phyloP scores from a whole-genome alignment of 2,888 invertebrate species.

The Celastrina argiolus region DNA sequence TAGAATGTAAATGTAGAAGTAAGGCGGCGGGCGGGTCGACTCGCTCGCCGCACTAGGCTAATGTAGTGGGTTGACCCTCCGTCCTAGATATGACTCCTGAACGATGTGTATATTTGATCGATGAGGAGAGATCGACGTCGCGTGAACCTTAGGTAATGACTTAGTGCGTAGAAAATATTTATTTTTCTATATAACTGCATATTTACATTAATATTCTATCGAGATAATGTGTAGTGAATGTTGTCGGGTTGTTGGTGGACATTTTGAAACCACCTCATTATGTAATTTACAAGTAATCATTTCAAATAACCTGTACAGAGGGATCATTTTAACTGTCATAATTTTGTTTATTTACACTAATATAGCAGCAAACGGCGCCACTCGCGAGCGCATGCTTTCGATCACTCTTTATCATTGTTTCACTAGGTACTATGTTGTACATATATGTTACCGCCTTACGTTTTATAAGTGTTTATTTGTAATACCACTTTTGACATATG shows the following conservation, averaged over 20 bases:
- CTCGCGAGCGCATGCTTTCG: conserved; percentile 43
- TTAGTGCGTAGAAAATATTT: conserved; percentile 78
- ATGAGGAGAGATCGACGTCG: conserved; percentile 69
- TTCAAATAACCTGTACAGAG: conserved; percentile 54
- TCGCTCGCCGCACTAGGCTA: conserved; percentile 43
- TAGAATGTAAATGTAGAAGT: conserved; percentile 70
- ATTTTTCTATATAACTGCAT: conserved; percentile 70
- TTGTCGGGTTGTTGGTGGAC: conserved; percentile 70
- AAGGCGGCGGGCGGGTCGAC: conserved; percentile 45
- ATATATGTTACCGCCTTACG: conserved; percentile 76
- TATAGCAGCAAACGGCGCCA: conserved; percentile 35
- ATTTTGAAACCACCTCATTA: conserved; percentile 44
- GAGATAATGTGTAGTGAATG: conserved; percentile 77
- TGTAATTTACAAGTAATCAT: conserved; percentile 56
- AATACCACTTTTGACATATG: conserved; percentile 80
- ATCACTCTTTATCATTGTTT: conserved; percentile 71
- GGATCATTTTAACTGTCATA: conserved; percentile 51
- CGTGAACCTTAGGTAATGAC: conserved; percentile 74
- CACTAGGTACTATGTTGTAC: conserved; percentile 73
- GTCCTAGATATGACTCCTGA: conserved; percentile 72
- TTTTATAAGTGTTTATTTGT: conserved; percentile 77
- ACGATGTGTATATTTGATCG: conserved; percentile 48
- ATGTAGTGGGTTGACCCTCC: conserved; percentile 66
- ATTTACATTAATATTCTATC: conserved; percentile 74
- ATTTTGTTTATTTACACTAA: conserved; percentile 43